phyloP scores from a whole-genome alignment of 2,888 invertebrate species.

The Crematogaster levior region DNA sequence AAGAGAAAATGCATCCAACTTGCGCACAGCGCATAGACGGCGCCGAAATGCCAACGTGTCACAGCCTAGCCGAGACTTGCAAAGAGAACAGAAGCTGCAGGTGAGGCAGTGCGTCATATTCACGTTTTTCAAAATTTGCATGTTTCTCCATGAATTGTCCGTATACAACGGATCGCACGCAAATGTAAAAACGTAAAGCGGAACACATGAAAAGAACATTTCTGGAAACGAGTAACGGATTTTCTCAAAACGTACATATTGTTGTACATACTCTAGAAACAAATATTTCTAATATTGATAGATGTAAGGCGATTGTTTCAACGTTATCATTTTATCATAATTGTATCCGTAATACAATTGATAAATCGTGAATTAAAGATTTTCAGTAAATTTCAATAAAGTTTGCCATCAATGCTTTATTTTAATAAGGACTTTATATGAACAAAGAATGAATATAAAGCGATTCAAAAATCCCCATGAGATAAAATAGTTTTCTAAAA shows the following conservation, averaged over 20 bases:
- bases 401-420: not conserved
- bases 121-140: conserved; percentile 1
- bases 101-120: conserved; percentile 85
- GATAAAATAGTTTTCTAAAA: conserved; percentile 28
- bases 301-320: not conserved
- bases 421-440: not conserved
- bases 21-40: conserved; percentile 94
- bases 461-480: not conserved
- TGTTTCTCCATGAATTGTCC: conserved; percentile 28
- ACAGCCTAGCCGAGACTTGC: conserved; percentile 93
- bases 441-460: not conserved
- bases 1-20: conserved; percentile 95
- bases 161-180: not conserved
- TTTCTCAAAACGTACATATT: not conserved
- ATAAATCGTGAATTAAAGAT: not conserved
- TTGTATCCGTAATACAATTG: not conserved
- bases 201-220: not conserved
- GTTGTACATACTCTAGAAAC: not conserved
- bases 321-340: not conserved
- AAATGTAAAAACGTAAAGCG: not conserved
- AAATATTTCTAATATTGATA: not conserved
- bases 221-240: not conserved
- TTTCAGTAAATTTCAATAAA: not conserved
- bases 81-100: conserved; percentile 94
- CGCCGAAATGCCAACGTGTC: conserved; percentile 93